Evolutionary conservation across 2,113 vertebrate species (phyloP).

Genomic region (Rhodinocichla rosea): DNA sequence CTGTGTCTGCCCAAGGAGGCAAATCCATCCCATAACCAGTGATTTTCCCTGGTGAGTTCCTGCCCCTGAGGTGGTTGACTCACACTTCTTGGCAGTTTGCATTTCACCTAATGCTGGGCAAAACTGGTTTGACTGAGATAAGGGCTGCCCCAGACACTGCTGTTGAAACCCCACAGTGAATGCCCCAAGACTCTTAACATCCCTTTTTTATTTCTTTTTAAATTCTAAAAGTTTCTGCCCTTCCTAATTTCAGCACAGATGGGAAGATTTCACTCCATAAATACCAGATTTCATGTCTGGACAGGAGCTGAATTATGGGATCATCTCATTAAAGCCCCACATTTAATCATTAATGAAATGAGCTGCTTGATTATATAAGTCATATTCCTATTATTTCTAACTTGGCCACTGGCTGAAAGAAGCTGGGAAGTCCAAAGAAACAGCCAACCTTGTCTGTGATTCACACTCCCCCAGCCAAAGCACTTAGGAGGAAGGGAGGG

Average conservation of each 20-base stretch:
- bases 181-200: neutral
- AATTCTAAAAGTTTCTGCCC: neutral
- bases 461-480: neutral
- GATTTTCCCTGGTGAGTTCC: neutral
- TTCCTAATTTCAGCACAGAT: neutral
- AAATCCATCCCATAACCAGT: neutral
- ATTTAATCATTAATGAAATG: conserved; percentile 35
- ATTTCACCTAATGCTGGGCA: neutral
- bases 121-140: neutral
- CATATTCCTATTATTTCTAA: conserved; percentile 7
- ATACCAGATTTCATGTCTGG: neutral
- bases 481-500: neutral
- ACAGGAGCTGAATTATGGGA: neutral
- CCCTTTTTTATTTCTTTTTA: neutral
- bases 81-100: neutral
- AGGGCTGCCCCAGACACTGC: neutral
- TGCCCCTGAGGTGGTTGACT: neutral
- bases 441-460: neutral
- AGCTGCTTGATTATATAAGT: conserved; percentile 1
- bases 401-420: neutral
- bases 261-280: conserved; percentile 1
- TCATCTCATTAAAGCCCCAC: neutral
- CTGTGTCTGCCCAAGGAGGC: neutral
- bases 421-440: neutral
- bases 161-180: neutral